A percentile compares a stretch with the other conserved stretches of the same genome.
Conservation (phyloP, 1,140 invertebrate genomes). For the Brachionus rubens region DNA sequence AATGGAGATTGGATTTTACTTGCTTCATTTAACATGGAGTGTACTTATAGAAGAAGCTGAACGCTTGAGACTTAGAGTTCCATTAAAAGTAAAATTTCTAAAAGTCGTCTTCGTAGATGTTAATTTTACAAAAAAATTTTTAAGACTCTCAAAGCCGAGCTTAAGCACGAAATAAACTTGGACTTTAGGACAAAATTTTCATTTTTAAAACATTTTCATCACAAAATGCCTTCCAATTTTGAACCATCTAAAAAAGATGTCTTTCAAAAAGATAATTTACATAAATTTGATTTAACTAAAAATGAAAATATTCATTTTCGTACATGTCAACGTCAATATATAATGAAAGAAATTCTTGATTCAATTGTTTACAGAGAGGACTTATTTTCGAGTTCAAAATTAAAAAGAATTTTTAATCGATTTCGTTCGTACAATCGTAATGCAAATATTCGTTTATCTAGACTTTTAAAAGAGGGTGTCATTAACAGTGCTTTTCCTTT, state of each 20-base stretch:
- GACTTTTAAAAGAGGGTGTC: constrained; percentile 21
- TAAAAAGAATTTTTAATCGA: neutral
- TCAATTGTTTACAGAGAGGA: constrained; percentile 5
- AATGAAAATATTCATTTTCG: constrained; percentile 11
- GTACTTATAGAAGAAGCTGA: constrained; percentile 30
- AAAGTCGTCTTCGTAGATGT: neutral
- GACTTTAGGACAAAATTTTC: neutral
- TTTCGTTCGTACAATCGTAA: constrained; percentile 12
- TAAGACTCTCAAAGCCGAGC: neutral
- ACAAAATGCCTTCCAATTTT: neutral
- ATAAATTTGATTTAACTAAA: neutral
- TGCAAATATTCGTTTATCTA: constrained; percentile 10
- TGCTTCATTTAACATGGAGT: constrained; percentile 24
- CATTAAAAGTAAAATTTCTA: neutral
- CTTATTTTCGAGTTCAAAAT: constrained; percentile 9
- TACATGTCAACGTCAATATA: constrained; percentile 7
- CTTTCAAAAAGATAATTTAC: constrained; percentile 14
- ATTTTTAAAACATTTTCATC: constrained; percentile 5
- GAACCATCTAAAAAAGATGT: neutral
- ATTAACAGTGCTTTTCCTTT: constrained; percentile 30
- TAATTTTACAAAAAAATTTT: neutral
- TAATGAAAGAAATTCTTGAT: constrained; percentile 31
- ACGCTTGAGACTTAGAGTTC: neutral
- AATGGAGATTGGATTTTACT: constrained; percentile 38
- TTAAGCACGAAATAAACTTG: neutral